These are phyloP conservation scores for Falco naumanni DNA, from an alignment of 2,797 vertebrate genomes.

Conservation along the genomic window DNA sequence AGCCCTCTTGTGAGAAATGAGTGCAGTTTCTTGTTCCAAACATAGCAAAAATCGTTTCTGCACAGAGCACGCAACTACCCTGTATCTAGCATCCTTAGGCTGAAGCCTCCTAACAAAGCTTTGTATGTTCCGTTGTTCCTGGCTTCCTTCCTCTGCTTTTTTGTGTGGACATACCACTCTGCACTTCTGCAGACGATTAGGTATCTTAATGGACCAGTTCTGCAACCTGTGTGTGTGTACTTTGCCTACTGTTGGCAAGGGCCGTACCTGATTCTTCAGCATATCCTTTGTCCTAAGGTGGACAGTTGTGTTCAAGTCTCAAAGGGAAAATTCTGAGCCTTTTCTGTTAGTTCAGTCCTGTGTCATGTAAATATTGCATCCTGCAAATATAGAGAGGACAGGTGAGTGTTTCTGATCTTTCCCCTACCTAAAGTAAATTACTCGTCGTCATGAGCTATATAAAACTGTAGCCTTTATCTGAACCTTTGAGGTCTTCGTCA, in stretches of 20 bases:
- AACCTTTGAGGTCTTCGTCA: rapidly evolving
- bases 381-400: neutral
- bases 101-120: neutral
- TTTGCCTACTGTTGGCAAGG: neutral
- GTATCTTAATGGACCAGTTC: neutral
- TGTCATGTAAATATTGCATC: neutral
- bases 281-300: neutral
- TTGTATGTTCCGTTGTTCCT: neutral
- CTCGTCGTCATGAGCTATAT: neutral
- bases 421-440: neutral
- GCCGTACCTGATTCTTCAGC: rapidly evolving
- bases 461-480: neutral
- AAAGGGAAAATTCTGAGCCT: neutral
- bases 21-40: neutral
- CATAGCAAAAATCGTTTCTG: neutral
- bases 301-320: neutral
- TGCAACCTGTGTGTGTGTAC: neutral
- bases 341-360: neutral
- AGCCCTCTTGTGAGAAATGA: neutral
- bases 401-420: neutral
- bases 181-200: neutral
- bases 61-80: rapidly evolving
- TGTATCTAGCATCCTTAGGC: neutral
- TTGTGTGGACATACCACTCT: neutral
- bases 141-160: neutral